Evolutionary conservation across 1,140 invertebrate genomes (phyloP).

Genomic region (Danaus plexippus): DNA sequence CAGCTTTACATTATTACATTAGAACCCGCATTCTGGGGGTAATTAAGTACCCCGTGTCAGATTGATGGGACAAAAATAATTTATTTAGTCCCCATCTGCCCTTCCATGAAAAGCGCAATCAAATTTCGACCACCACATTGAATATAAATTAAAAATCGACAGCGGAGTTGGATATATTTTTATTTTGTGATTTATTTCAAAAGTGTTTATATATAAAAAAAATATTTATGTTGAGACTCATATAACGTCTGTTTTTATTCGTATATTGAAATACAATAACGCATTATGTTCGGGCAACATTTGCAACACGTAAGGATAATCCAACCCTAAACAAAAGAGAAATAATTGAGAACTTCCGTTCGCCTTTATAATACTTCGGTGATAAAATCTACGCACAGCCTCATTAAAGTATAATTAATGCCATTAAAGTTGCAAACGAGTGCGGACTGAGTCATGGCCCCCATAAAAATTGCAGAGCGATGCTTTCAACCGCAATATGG

Average conservation of each 20-base stretch:
- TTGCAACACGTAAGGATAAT: conserved; percentile 6
- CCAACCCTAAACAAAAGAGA: conserved; percentile 13
- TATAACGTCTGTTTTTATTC: too few species aligned
- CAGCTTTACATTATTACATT: conserved; percentile 11
- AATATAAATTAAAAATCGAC: too few species aligned
- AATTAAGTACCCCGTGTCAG: conserved; percentile 15
- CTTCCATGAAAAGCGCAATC: conserved; percentile 4
- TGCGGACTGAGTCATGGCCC: conserved; percentile 20
- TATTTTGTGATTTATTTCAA: too few species aligned
- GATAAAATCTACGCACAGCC: conserved; percentile 22
- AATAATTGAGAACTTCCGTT: conserved; percentile 20
- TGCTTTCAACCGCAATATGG: conserved; percentile 18
- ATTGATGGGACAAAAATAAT: conserved; percentile 15
- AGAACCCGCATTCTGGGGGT: conserved; percentile 14
- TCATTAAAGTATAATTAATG: conserved; percentile 23
- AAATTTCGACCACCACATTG: conserved; percentile 6
- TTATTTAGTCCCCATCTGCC: conserved; percentile 15
- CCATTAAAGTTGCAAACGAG: conserved; percentile 20
- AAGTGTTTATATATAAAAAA: too few species aligned
- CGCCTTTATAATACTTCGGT: conserved; percentile 12
- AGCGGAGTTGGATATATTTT: too few species aligned
- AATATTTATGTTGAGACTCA: too few species aligned
- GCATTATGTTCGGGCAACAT: too few species aligned
- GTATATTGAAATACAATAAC: too few species aligned
- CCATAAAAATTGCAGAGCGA: conserved; percentile 21